Evolutionary conservation across 2,888 invertebrate species (phyloP), one percentile per base, ranked within the genome.

Genomic region (Cheilosia scutellata): DNA sequence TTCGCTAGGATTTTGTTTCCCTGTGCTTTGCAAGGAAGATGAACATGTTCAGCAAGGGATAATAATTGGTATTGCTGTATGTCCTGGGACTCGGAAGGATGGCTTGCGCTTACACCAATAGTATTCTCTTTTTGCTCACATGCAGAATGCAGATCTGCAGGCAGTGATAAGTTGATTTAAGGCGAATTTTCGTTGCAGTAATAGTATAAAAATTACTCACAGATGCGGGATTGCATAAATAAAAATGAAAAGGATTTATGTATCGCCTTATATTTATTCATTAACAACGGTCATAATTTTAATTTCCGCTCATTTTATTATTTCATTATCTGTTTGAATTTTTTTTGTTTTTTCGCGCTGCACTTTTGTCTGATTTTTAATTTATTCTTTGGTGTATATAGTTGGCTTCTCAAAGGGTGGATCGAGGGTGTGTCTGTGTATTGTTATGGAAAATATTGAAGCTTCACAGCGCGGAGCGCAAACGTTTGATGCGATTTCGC

Each of bases 241-340:
- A 55, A 31, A 37, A 66, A 7, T 33, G 58, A 47, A 29, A 9
- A 20, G 27, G 29, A 63, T 70, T 68, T 40, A 49, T 63, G 25
- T 51, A 79, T 57, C 47, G 27, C 53, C 60, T 27, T 31, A 62
- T 74, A 72, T 80, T 86, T 82, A 86, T 86, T 80, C 77, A 86
- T 86, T 77, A 86, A 71, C 72, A 80, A 78, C 68, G 62, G 80
- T 63, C 72, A 77, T 86, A 65, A 84, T 86, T 86, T 76, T 77
- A 76, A 76, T 76, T 72, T 80, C 76, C 47, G 16, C 33, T 76
- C 37, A 51, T 80, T 86, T 80, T 75, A 66, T 80, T 86, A 77
- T 80, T 86, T 82, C 55, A 72, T 86, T 84, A 80, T 79, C 65
- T 65, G 63, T 60, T 25, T 13, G 49, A 2, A 40, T 37, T 7